Conservation (phyloP, 2,797 vertebrate genomes). For the Darevskia nairensis region DNA sequence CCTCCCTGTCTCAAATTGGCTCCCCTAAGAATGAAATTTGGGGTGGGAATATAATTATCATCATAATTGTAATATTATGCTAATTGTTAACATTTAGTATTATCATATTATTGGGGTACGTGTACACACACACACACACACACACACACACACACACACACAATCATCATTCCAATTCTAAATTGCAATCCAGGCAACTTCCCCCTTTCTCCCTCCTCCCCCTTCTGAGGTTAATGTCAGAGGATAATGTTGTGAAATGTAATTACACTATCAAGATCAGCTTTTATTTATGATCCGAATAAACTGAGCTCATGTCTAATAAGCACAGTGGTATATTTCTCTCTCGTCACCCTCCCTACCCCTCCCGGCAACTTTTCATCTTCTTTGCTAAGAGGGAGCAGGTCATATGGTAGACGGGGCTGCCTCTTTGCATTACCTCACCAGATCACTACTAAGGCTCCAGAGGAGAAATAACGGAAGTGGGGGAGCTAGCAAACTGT, state of each 20-base stretch:
- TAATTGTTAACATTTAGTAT: neutral
- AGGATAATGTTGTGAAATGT: conserved; percentile 71
- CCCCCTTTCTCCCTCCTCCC: conserved; percentile 49
- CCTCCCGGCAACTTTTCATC: neutral
- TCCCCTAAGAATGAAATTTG: conserved; percentile 65
- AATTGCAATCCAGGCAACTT: conserved; percentile 64
- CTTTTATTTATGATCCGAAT: conserved; percentile 74
- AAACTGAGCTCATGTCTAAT: conserved; percentile 66
- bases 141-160: no score
- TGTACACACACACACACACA: no score
- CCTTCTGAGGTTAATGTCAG: conserved; percentile 67
- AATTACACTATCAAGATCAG: conserved; percentile 67
- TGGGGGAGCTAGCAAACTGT: conserved; percentile 63
- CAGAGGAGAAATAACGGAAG: conserved; percentile 63
- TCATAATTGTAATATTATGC: neutral
- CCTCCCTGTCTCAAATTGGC: neutral
- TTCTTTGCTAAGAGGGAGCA: conserved; percentile 33
- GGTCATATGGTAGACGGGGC: conserved; percentile 11
- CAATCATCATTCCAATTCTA: conserved; percentile 66
- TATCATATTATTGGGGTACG: neutral
- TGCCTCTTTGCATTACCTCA: conserved; percentile 54
- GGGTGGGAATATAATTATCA: conserved; percentile 67
- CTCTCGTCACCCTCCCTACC: neutral
- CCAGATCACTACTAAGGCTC: conserved; percentile 49
- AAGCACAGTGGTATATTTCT: conserved; percentile 40